Evolutionary conservation across 2,888 invertebrate species (phyloP).

Genomic region (Augiades crinisus): DNA sequence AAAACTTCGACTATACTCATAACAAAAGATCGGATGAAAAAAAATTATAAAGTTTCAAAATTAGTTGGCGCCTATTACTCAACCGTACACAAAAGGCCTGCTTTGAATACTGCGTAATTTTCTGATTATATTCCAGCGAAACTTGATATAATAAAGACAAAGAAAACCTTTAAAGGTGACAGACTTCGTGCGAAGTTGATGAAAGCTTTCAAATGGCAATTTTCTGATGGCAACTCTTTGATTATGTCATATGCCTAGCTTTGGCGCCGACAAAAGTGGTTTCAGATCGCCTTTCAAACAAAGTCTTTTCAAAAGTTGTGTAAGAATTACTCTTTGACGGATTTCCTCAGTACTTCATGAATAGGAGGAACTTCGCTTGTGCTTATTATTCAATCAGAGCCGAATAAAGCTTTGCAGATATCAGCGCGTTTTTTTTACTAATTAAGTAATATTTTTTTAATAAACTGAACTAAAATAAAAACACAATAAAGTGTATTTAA

Average conservation of each 20-base stretch:
- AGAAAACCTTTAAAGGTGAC: conserved; percentile 9
- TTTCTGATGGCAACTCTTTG: conserved; percentile 9
- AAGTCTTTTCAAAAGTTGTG: neutral
- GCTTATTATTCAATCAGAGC: neutral
- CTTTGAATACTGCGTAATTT: conserved; percentile 34
- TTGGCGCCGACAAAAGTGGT: conserved; percentile 8
- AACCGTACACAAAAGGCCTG: conserved; percentile 28
- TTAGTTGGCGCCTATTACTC: conserved; percentile 25
- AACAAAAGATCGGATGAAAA: neutral
- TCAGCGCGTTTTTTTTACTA: no score
- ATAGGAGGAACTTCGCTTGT: neutral
- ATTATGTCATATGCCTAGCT: conserved; percentile 16
- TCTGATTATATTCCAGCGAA: conserved; percentile 17
- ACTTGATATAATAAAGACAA: conserved; percentile 14
- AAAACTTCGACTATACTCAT: neutral
- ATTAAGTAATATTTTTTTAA: no score
- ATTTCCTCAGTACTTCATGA: neutral
- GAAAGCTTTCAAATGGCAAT: no score
- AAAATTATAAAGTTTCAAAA: conserved; percentile 20
- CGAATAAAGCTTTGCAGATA: no score
- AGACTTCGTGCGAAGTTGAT: neutral
- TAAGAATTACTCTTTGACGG: neutral
- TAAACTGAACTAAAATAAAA: neutral
- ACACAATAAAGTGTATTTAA: neutral
- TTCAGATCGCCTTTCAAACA: neutral